Conservation (phyloP, 2,797 vertebrate species). For the Typhlichthys subterraneus region DNA sequence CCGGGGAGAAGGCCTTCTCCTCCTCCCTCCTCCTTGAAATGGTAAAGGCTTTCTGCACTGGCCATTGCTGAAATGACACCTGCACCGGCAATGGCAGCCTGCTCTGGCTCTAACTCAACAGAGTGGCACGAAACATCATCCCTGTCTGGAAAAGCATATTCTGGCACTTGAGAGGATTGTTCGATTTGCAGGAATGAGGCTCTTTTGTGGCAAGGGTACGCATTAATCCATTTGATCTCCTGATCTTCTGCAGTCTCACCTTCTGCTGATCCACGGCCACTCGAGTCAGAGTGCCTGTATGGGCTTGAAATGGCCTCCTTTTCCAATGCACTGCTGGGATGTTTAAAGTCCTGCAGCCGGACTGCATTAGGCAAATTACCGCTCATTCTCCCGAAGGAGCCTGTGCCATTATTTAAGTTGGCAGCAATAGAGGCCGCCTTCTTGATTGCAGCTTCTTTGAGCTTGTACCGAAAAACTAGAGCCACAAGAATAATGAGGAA, state of each 20-base stretch:
- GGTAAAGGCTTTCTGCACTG: slow-evolving; percentile 73
- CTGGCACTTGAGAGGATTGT: slow-evolving; percentile 58
- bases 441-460: slow-evolving; percentile 69
- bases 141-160: slow-evolving; percentile 76
- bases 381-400: slow-evolving; percentile 43
- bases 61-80: slow-evolving; percentile 56
- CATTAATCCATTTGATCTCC: slow-evolving; percentile 90
- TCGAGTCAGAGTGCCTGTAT: slow-evolving; percentile 80
- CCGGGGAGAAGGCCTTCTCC: slow-evolving; percentile 72
- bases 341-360: slow-evolving; percentile 65
- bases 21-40: slow-evolving; percentile 73
- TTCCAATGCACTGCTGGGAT: slow-evolving; percentile 43
- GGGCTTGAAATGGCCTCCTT: slow-evolving; percentile 61
- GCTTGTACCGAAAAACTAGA: slow-evolving; percentile 80
- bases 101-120: slow-evolving; percentile 61
- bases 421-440: slow-evolving; percentile 63
- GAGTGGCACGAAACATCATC: slow-evolving; percentile 82
- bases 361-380: slow-evolving; percentile 40
- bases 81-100: slow-evolving; percentile 45
- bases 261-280: slow-evolving; percentile 84
- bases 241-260: slow-evolving; percentile 90
- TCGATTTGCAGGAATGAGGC: slow-evolving; percentile 54
- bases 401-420: slow-evolving; percentile 52
- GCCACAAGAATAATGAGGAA: slow-evolving; percentile 72
- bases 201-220: slow-evolving; percentile 75